Base-by-base conservation (phyloP, 2,797 vertebrate species). In the Perdix hodgsoniae region DNA sequence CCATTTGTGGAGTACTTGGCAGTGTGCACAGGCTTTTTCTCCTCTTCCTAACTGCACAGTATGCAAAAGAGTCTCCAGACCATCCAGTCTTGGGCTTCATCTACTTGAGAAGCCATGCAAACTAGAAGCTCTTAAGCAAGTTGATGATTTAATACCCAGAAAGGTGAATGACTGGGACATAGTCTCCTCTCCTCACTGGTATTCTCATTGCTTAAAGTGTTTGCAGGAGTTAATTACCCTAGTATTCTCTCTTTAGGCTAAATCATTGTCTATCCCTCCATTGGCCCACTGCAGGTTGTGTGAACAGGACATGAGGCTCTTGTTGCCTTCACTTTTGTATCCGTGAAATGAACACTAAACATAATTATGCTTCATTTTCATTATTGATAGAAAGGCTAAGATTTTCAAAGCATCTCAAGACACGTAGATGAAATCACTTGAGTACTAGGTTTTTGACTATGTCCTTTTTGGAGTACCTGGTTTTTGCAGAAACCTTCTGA, bases 201-300 rank as follows among this genome's bases (percentile, higher is more conserved):
- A 12, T 2, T 8, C 2, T 52, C 12, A 10, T 26, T 57, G 37
- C 52, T 67, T 50, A 50, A 86, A 83, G 9, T 44, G 6, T 19
- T 24, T 65, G 16, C 27, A 45, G 56, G 44, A 65, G 27, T 47
- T 27, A 26, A 35, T 24, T 79, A 3, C 71, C 11, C 18, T 39
- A 33, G 18, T 35, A 13, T 81, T 78, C 29, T 72, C 2, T 84
- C n/a, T 29, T 31, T 45, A 69, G 63, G 31, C 23, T 23, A 66
- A 44, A 5, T 37, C 26, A 14, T 42, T 15, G 9, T 35, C 29
- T 65, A 22, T 69, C 1, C 6, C 37, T 61, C 21, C 29, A 12
- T 17, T 45, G 73, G 42, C 21, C 29, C 8, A 3, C 6, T 45
- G 19, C 10, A 72, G 6, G 6, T 65, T 1, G 0, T 39, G 14